Conservation (phyloP, 2,113 vertebrate genomes). For the Numida meleagris region DNA sequence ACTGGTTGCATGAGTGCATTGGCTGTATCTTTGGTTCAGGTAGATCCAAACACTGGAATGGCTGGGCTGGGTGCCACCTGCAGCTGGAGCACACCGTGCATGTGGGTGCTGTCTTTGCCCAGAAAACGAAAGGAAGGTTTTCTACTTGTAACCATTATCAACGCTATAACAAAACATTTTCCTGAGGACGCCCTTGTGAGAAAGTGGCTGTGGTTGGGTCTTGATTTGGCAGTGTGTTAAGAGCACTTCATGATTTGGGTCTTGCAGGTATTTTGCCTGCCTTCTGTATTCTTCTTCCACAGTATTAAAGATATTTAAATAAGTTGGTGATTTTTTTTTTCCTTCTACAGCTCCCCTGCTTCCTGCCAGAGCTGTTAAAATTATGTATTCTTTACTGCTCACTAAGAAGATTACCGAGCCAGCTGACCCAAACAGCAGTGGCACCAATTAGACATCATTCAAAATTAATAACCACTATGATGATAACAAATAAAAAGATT, state of each 20-base stretch:
- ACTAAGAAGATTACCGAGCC: constrained; percentile 71
- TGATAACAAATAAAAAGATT: constrained; percentile 82
- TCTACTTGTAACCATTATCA: background rate
- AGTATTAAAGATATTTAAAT: background rate
- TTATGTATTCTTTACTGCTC: constrained; percentile 58
- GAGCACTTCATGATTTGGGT: background rate
- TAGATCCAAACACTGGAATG: background rate
- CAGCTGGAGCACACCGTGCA: background rate
- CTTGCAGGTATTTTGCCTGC: background rate
- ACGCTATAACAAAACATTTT: background rate
- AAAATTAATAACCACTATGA: constrained; percentile 81
- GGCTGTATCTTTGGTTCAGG: background rate
- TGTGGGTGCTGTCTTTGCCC: background rate
- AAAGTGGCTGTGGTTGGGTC: background rate
- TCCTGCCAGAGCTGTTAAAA: constrained; percentile 32
- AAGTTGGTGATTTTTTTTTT: background rate
- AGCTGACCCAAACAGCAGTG: constrained; percentile 72
- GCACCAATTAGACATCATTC: constrained; percentile 80
- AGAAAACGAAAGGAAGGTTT: background rate
- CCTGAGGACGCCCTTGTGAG: background rate
- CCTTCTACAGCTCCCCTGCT: background rate
- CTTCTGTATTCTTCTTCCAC: background rate
- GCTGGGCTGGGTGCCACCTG: background rate
- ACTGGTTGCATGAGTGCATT: background rate
- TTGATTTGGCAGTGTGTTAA: background rate